Base-by-base conservation (phyloP, 2,888 invertebrate genomes). In the Andrena praecox region DNA sequence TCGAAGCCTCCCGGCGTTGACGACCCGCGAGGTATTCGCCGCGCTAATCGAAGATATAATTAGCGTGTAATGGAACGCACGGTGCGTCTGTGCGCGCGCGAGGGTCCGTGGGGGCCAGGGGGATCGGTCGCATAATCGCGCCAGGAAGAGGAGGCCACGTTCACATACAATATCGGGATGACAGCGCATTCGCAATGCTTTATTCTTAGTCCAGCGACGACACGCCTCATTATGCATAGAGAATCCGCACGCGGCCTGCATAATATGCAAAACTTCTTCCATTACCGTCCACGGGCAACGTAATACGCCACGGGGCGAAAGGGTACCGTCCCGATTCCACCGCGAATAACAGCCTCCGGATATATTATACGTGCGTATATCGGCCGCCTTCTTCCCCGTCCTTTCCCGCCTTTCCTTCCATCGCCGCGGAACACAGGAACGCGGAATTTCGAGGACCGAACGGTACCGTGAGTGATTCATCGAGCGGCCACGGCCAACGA, bases 191-290 rank as follows among this genome's bases (percentile, higher is more conserved):
- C 87, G 86, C 85, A 86, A 89, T 90, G 90, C 91, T 93, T 93
- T 92, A 93, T 93, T 93, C 92, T 89, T 88, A 89, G 92, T 91
- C 88, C 91, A 86, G 89, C 91, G 91, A 91, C 91, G 90, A 90
- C 92, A 91, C 91, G 90, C 89, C 93, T 93, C 93, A 93, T 93
- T 93, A 93, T 93, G 93, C 93, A 93, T 91, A 91, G 92, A 91
- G 92, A 93, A 92, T 93, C 91, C 75, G 93, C 91, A 93, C 93
- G 93, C 92, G 89, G 91, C 92, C 93, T 93, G 93, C 93, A 93
- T 93, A 93, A 93, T 93, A 92, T 92, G 92, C 92, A 91, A 92
- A 92, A 91, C 91, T 91, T 89, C 89, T 82, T 84, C 93, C 92
- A 93, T 93, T 93, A 93, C 92, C 91, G 92, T 90, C 90, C 89